phyloP scores from a whole-genome alignment of 1,140 invertebrate species.

The Pygmarrhopalites habei region DNA sequence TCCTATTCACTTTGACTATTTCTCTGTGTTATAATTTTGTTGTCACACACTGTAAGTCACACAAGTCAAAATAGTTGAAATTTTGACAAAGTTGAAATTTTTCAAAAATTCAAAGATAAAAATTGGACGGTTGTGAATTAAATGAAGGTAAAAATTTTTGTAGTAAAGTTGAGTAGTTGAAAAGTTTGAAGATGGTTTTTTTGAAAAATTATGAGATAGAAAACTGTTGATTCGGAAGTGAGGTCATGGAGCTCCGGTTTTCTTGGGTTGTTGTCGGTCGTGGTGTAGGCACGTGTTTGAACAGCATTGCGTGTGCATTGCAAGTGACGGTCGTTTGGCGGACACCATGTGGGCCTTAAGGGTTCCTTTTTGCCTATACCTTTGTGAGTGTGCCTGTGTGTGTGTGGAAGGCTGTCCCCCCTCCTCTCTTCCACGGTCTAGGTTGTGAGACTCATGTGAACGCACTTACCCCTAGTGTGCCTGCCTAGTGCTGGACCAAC shows the following conservation, averaged over 20 bases:
- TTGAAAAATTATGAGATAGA: background rate
- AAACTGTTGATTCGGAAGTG: background rate
- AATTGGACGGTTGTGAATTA: background rate
- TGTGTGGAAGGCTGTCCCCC: no score
- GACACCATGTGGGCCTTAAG: slow-evolving; percentile 25
- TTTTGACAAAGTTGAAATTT: background rate
- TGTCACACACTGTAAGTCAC: no score
- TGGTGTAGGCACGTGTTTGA: slow-evolving; percentile 37
- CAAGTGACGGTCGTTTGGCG: slow-evolving; percentile 35
- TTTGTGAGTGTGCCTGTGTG: no score
- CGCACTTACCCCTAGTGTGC: background rate
- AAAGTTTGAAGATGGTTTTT: background rate
- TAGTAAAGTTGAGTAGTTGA: background rate
- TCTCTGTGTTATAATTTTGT: no score
- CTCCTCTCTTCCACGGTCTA: background rate
- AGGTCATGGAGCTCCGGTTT: slow-evolving; percentile 27
- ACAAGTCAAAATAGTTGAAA: background rate
- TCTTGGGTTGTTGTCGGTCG: slow-evolving; percentile 31
- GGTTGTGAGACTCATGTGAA: background rate
- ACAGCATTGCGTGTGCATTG: slow-evolving; percentile 36
- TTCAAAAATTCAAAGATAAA: background rate
- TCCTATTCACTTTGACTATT: no score
- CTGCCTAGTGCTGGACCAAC: background rate
- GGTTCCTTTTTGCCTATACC: slow-evolving; percentile 21
- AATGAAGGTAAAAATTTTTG: background rate